Percentiles rank a stretch among this genome's conserved stretches.
These are phyloP conservation scores for Clarias platycephalus DNA, from an alignment of 2,797 vertebrate species.

Conservation along the genomic window DNA sequence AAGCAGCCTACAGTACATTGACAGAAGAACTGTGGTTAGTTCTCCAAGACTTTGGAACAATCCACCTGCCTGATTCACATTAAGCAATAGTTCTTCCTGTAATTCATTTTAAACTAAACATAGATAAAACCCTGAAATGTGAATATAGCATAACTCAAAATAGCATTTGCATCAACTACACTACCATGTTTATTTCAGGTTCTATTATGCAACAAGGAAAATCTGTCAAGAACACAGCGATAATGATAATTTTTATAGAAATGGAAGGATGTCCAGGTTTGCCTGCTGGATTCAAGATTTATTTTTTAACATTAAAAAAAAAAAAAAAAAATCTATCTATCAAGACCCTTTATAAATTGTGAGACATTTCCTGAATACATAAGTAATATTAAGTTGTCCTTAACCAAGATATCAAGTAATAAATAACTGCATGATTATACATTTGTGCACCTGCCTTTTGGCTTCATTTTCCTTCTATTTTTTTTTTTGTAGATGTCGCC, in stretches of 20 bases:
- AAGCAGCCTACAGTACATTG: too few relatives aligned
- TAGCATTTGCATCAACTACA: not conserved
- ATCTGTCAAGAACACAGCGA: not conserved
- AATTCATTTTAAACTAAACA: not conserved
- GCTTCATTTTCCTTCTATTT: not conserved
- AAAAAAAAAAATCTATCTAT: not conserved
- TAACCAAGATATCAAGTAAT: not conserved
- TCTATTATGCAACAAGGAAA: not conserved
- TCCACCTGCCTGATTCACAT: too few relatives aligned
- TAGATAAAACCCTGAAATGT: not conserved
- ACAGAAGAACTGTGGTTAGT: too few relatives aligned
- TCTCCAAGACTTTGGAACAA: too few relatives aligned
- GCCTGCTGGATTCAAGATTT: not conserved
- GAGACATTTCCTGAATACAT: not conserved
- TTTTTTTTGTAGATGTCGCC: not conserved
- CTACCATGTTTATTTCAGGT: not conserved
- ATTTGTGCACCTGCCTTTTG: not conserved
- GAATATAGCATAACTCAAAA: not conserved
- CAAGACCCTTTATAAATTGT: not conserved
- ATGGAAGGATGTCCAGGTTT: not conserved
- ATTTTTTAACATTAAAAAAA: not conserved
- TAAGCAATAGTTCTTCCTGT: too few relatives aligned
- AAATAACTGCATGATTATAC: not conserved
- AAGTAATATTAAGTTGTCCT: conserved; percentile 2
- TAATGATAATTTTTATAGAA: not conserved